Percentiles rank a stretch among this genome's conserved stretches.
Evolutionary conservation across 1,140 invertebrate species (phyloP).

Genomic region (Drosophila kepulauana): DNA sequence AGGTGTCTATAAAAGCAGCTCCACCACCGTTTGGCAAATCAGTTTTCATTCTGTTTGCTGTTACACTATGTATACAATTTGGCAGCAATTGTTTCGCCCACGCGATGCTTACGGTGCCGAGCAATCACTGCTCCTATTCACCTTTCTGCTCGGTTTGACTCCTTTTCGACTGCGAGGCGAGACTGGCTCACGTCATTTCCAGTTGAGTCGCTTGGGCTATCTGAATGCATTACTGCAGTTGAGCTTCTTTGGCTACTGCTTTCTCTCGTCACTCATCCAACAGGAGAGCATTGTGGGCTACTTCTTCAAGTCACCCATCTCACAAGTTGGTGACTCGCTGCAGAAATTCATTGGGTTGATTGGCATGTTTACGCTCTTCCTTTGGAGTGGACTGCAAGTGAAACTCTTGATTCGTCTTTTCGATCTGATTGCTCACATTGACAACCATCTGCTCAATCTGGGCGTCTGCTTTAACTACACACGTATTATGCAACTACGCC

Average conservation of each 20-base stretch:
- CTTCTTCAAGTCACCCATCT: conserved; percentile 80
- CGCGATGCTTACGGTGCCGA: conserved; percentile 70
- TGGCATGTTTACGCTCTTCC: conserved; percentile 73
- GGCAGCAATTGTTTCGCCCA: conserved; percentile 54
- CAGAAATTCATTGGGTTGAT: conserved; percentile 78
- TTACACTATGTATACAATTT: conserved; percentile 42
- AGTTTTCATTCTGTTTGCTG: conserved; percentile 21
- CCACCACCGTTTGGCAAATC: not conserved
- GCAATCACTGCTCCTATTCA: conserved; percentile 66
- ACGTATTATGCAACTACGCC: conserved; percentile 65
- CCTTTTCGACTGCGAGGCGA: conserved; percentile 59
- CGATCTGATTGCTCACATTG: conserved; percentile 62
- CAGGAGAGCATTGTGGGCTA: conserved; percentile 79
- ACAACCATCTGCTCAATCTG: conserved; percentile 58
- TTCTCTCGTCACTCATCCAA: conserved; percentile 65
- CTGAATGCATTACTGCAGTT: conserved; percentile 71
- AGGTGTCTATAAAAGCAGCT: conserved; percentile 54
- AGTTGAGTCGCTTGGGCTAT: conserved; percentile 71
- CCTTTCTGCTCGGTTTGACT: conserved; percentile 75
- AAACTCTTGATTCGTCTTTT: conserved; percentile 58
- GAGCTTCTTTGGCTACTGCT: conserved; percentile 77
- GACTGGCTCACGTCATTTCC: conserved; percentile 38
- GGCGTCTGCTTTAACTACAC: conserved; percentile 72
- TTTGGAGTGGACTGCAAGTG: conserved; percentile 61
- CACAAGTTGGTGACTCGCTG: conserved; percentile 72